A percentile compares a stretch with the other conserved stretches of the same genome.
Conservation (phyloP, 2,888 invertebrate genomes). For the Cremastinae sp. region DNA sequence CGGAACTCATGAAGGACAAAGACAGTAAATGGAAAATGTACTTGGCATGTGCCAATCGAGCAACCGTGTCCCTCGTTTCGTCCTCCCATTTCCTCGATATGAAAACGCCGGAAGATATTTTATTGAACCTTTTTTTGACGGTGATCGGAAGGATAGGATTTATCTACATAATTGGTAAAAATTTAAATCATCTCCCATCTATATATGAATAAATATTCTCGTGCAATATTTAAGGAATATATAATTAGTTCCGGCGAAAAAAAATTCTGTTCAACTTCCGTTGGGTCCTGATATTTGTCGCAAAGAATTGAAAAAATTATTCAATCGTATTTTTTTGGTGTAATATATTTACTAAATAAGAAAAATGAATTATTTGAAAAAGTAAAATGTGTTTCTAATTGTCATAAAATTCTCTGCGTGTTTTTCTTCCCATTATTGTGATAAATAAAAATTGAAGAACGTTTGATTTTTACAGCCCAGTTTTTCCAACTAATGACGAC, state of each 20-base stretch:
- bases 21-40: constrained; percentile 66
- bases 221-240: not conserved
- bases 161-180: constrained; percentile 72
- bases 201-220: not conserved
- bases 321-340: too few species aligned
- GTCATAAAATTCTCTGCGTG: too few species aligned
- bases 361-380: too few species aligned
- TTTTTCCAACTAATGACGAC: constrained; percentile 69
- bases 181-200: not conserved
- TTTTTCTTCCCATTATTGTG: too few species aligned
- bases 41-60: constrained; percentile 71
- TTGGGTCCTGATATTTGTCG: too few species aligned
- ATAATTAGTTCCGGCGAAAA: too few species aligned
- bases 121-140: constrained; percentile 70
- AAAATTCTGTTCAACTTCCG: too few species aligned
- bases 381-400: too few species aligned
- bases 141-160: constrained; percentile 72
- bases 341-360: too few species aligned
- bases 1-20: constrained; percentile 65
- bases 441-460: constrained; percentile 4
- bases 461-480: constrained; percentile 64
- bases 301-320: too few species aligned
- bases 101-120: constrained; percentile 72
- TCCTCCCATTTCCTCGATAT: constrained; percentile 71
- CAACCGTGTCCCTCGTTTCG: constrained; percentile 69